These are phyloP conservation scores for Scomber japonicus DNA, from an alignment of 2,113 vertebrate species.

Conservation along the genomic window DNA sequence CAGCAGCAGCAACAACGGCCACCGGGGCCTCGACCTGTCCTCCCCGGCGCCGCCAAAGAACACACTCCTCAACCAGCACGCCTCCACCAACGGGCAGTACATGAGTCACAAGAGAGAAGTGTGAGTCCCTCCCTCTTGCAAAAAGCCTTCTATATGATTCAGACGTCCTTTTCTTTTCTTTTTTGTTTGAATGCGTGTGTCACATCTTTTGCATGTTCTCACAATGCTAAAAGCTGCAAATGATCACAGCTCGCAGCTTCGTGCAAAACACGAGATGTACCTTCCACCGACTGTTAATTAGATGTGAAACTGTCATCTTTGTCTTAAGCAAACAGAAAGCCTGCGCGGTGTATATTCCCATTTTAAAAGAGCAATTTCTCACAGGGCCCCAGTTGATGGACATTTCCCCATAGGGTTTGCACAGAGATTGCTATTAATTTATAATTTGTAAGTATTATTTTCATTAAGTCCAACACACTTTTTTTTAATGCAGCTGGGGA, in stretches of 20 bases:
- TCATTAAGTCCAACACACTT: slow-evolving; percentile 64
- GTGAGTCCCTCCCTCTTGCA: slow-evolving; percentile 81
- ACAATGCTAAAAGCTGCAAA: background rate
- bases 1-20: slow-evolving; percentile 88
- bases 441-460: slow-evolving; percentile 75
- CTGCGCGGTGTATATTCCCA: slow-evolving; percentile 37
- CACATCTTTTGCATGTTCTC: background rate
- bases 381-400: slow-evolving; percentile 66
- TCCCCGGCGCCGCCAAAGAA: slow-evolving; percentile 92
- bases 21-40: slow-evolving; percentile 93
- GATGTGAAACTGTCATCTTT: slow-evolving; percentile 57
- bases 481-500: slow-evolving; percentile 60
- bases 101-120: slow-evolving; percentile 95
- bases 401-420: slow-evolving; percentile 67
- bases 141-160: background rate
- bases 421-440: slow-evolving; percentile 76
- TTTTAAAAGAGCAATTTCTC: slow-evolving; percentile 59
- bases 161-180: background rate
- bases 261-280: background rate
- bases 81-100: slow-evolving; percentile 95
- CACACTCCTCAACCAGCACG: slow-evolving; percentile 94
- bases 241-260: background rate
- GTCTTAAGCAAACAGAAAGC: slow-evolving; percentile 64
- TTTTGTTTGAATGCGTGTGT: background rate
- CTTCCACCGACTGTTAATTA: slow-evolving; percentile 34